Evolutionary conservation across 2,888 invertebrate genomes (phyloP).

Genomic region (Eledona agricola): DNA sequence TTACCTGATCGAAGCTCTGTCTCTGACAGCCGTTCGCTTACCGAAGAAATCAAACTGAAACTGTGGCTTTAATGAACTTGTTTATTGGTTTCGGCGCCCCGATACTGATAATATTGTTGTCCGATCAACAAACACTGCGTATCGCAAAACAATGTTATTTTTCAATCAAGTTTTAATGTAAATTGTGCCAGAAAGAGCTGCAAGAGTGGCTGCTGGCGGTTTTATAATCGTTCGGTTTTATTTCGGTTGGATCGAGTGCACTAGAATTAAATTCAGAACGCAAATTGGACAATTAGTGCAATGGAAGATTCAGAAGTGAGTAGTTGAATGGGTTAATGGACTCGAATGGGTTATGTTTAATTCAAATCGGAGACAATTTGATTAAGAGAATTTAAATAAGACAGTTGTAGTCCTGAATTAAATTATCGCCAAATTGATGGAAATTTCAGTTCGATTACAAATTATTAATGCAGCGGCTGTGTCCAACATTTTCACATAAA

Average conservation of each 20-base stretch:
- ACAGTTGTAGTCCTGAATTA: too few relatives aligned
- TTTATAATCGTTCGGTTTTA: too few relatives aligned
- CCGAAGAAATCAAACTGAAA: too few relatives aligned
- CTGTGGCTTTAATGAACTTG: constrained; percentile 15
- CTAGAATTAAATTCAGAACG: not conserved
- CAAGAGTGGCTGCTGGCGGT: not conserved
- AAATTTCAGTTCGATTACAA: too few relatives aligned
- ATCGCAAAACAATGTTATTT: constrained; percentile 12
- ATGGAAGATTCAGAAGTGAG: too few relatives aligned
- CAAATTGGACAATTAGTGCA: constrained; percentile 19
- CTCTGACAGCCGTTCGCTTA: too few relatives aligned
- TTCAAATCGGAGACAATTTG: constrained; percentile 26
- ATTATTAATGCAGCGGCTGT: too few relatives aligned
- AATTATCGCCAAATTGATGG: too few relatives aligned
- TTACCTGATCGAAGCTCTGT: constrained; percentile 4
- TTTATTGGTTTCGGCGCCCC: constrained; percentile 17
- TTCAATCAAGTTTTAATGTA: constrained; percentile 3
- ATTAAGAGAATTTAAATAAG: constrained; percentile 26
- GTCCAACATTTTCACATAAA: too few relatives aligned
- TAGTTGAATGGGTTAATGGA: constrained; percentile 28
- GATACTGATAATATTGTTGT: constrained; percentile 9
- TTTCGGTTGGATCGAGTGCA: not conserved
- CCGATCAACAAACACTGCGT: constrained; percentile 14
- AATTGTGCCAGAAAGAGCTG: too few relatives aligned
- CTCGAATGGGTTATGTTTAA: constrained; percentile 13